Evolutionary conservation across 2,113 vertebrate species (phyloP), one percentile per base, ranked within the genome.

Genomic region (Lates calcarifer): DNA sequence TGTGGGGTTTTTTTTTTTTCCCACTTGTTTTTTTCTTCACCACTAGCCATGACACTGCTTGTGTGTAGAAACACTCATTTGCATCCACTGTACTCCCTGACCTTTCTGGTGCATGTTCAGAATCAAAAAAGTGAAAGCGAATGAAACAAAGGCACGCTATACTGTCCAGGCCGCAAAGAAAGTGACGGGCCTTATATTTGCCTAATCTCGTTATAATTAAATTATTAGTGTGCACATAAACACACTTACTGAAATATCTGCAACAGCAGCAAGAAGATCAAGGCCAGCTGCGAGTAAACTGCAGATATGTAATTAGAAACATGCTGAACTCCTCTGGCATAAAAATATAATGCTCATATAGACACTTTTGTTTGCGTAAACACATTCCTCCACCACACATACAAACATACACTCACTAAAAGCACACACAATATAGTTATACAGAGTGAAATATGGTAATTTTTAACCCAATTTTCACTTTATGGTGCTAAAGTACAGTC

Each of bases 11-110:
- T 74, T 56, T 51, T 17, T n/a, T 47, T 60, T n/a, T n/a, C n/a
- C n/a, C n/a, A n/a, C n/a, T 41, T 49, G 53, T 64, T 57, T 69
- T 74, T 56, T 51, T 17, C 26, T 47, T 60, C 41, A 55, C 18
- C 53, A 22, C 17, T 5, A 29, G 13, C 45, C 57, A 45, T 56
- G 24, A 61, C 18, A 39, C 20, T 26, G 26, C 70, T 66, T 62
- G 37, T 77, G 57, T 56, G 39, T 49, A 68, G 20, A 83, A 79
- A 70, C 77, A 58, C 22, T 2, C 13, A 77, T 82, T 84, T 86
- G 77, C 81, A 68, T 87, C 70, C 31, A 24, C 24, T 18, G 26
- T 49, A 65, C 58, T 83, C 75, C 3, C 1, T 81, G 81, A 86
- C 63, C 49, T 75, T 81, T 65, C 20, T 41, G 41, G 56, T 37